These are phyloP conservation scores for Patella vulgata DNA, from an alignment of 1,140 invertebrate genomes.

Conservation along the genomic window DNA sequence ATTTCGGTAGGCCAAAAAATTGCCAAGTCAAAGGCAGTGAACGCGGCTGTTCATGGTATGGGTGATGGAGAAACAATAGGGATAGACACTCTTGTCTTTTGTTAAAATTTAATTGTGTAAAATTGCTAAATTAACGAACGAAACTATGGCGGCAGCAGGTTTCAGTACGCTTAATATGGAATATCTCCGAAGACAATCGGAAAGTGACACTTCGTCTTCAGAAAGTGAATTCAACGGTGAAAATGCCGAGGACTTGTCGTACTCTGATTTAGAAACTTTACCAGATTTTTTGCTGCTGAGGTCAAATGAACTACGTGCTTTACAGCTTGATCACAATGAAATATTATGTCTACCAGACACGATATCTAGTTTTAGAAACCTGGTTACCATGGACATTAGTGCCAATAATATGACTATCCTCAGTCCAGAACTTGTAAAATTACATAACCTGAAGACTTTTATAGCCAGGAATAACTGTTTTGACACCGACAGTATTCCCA, in stretches of 20 bases:
- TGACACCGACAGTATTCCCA: conserved; percentile 83
- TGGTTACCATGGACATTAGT: conserved; percentile 82
- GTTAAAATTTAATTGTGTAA: not conserved
- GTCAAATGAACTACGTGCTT: conserved; percentile 38
- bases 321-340: conserved; percentile 64
- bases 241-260: conserved; percentile 59
- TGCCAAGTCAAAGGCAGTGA: not conserved
- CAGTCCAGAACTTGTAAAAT: conserved; percentile 78
- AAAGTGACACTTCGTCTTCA: conserved; percentile 18
- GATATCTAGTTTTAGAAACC: conserved; percentile 66
- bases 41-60: too few species aligned
- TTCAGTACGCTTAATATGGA: conserved; percentile 9
- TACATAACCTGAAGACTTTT: conserved; percentile 78
- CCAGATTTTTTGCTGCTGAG: conserved; percentile 50
- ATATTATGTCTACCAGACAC: conserved; percentile 58
- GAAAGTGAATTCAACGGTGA: conserved; percentile 52
- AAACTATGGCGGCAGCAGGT: conserved; percentile 14
- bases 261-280: conserved; percentile 52
- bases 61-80: too few species aligned
- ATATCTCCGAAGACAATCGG: conserved; percentile 1
- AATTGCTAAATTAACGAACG: not conserved
- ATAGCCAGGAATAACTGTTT: conserved; percentile 90
- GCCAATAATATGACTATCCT: conserved; percentile 83
- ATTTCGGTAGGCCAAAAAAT: not conserved
- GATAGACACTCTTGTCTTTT: too few species aligned